Percentiles rank a stretch among this genome's conserved stretches.
Conservation (phyloP, 2,797 vertebrate species). For the Sorex maritimensis region DNA sequence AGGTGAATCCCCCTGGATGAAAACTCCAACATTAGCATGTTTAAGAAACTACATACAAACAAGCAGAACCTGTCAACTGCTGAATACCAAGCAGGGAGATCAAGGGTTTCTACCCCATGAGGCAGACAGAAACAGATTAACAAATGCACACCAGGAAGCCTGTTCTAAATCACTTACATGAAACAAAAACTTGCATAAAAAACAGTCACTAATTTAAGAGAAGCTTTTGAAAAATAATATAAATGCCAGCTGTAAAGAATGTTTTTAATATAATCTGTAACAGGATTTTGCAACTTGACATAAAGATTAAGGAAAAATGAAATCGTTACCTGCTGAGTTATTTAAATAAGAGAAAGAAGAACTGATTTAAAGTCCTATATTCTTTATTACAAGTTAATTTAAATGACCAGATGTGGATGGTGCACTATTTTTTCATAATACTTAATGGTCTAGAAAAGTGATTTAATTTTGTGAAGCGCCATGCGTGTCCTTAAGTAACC, state of each 20-base stretch:
- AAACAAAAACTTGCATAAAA: conserved; percentile 70
- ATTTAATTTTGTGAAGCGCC: conserved; percentile 41
- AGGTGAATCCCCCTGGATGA: conserved; percentile 16
- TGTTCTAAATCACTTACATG: conserved; percentile 72
- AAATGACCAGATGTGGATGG: conserved; percentile 60
- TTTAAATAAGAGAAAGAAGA: conserved; percentile 68
- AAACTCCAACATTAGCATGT: conserved; percentile 78
- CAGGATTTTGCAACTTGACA: conserved; percentile 49
- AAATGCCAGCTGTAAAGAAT: conserved; percentile 57
- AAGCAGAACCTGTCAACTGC: conserved; percentile 77
- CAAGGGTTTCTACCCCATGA: conserved; percentile 76
- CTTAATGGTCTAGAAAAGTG: conserved; percentile 54
- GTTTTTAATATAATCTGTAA: conserved; percentile 57
- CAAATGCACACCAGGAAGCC: conserved; percentile 69
- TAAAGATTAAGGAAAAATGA: conserved; percentile 57
- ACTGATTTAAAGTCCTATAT: conserved; percentile 39
- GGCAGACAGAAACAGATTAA: conserved; percentile 75
- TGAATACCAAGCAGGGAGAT: conserved; percentile 80
- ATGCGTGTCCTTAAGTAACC: conserved; percentile 50
- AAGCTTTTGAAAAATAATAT: conserved; percentile 64
- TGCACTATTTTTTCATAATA: not conserved
- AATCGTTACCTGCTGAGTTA: conserved; percentile 42
- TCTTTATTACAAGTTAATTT: conserved; percentile 54
- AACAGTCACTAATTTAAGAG: conserved; percentile 66
- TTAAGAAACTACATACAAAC: conserved; percentile 73